Percentiles rank a stretch among this genome's conserved stretches.
These are phyloP conservation scores for Macquaria australasica DNA, from an alignment of 2,113 vertebrate genomes.

Conservation along the genomic window DNA sequence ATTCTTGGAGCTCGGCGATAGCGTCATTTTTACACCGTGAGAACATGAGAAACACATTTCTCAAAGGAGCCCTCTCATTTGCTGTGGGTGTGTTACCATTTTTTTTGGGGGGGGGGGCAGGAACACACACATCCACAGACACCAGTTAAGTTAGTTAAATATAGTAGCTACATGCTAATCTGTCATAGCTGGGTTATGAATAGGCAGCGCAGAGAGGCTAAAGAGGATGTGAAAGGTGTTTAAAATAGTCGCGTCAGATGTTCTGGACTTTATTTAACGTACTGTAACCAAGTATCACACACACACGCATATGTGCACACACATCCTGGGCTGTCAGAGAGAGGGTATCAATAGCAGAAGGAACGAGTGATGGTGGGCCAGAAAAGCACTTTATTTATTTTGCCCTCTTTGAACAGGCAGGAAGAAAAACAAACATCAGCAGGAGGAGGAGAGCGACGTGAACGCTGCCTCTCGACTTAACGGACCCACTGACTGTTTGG, in stretches of 20 bases:
- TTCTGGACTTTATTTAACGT: constrained; percentile 41
- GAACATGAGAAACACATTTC: constrained; percentile 81
- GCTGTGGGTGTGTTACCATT: constrained; percentile 76
- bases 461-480: constrained; percentile 29
- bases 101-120: constrained; percentile 54
- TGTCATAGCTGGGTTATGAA: constrained; percentile 58
- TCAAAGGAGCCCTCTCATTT: constrained; percentile 79
- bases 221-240: constrained; percentile 57
- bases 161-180: constrained; percentile 59
- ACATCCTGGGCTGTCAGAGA: constrained; percentile 20
- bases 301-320: constrained; percentile 35
- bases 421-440: constrained; percentile 65
- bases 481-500: constrained; percentile 29
- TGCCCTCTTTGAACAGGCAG: constrained; percentile 59
- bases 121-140: constrained; percentile 22
- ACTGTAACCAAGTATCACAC: constrained; percentile 22
- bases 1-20: constrained; percentile 67
- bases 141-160: constrained; percentile 54
- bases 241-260: constrained; percentile 55
- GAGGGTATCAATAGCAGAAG: constrained; percentile 47
- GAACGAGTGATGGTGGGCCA: constrained; percentile 52
- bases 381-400: constrained; percentile 69
- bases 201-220: constrained; percentile 32
- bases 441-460: constrained; percentile 27
- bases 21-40: constrained; percentile 81